Evolutionary conservation across 2,113 vertebrate species (phyloP).

Genomic region (Terrapene triunguis): DNA sequence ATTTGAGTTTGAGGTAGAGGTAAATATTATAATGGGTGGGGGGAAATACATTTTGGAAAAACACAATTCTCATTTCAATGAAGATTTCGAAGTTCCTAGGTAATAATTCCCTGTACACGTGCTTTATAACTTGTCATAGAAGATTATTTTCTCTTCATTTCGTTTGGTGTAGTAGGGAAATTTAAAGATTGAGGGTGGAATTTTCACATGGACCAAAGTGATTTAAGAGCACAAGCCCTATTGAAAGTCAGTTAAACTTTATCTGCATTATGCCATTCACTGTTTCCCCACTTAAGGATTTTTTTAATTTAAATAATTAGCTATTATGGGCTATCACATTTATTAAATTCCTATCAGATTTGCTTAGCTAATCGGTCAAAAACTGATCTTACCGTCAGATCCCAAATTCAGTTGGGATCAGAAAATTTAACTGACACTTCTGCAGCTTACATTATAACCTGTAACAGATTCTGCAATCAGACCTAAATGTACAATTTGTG

Average conservation of each 20-base stretch:
- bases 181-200: not conserved
- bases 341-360: not conserved
- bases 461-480: not conserved
- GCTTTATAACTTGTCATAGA: not conserved
- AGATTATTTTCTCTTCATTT: not conserved
- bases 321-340: not conserved
- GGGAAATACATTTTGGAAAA: constrained; percentile 40
- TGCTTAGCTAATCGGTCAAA: not conserved
- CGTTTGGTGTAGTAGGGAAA: not conserved
- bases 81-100: constrained; percentile 6
- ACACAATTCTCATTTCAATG: not conserved
- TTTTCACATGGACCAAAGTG: not conserved
- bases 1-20: not conserved
- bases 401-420: not conserved
- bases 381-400: not conserved
- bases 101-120: not conserved
- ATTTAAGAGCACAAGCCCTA: not conserved
- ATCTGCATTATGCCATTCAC: accelerated
- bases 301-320: not conserved
- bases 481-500: not conserved
- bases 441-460: not conserved
- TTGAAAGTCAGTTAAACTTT: not conserved
- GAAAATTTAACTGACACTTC: not conserved
- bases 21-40: not conserved
- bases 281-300: accelerated